Base-by-base conservation (phyloP, 2,888 invertebrate species). In the Epiblema foenella region DNA sequence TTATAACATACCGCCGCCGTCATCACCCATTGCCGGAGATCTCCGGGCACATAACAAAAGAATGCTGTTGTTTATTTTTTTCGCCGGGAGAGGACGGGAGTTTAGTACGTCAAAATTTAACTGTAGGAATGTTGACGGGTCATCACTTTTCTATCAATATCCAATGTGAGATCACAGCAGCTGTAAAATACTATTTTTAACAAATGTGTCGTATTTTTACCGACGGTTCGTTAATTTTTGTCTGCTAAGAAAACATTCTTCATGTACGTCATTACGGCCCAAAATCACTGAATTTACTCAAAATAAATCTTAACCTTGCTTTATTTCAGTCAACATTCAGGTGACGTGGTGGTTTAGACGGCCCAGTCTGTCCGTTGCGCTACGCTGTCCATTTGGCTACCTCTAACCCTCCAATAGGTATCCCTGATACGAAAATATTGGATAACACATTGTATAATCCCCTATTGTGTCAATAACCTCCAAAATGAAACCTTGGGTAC, bases 381-480 rank as follows among this genome's bases (percentile, higher is more conserved):
- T 81, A 77, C 79, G 81, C 79, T 86, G 86, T 89, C 89, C 89
- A 89, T 89, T 90, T 91, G 90, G 90, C 91, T 24, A 89, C 85
- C 33, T 39, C 51, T 52, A 58, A 37, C 33, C 73, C 69, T 84
- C 81, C 82, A 81, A n/a, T n/a, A n/a, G n/a, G 83, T 83, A 80
- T 85, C 75, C 79, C 73, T 73, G 74, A 80, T 77, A 79, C 80
- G 77, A 74, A 77, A 79, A 82, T 78, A 80, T 89, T 85, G 82
- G 76, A 82, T 89, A 89, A 89, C 82, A 78, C 75, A 85, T 89
- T 89, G 85, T 88, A 86, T 88, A 89, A 90, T 81, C 76, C 78
- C n/a, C n/a, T n/a, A 76, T 78, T 83, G 82, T 89, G 93, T 93
- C 93, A 93, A 91, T 93, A 92, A 93, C 93, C 93, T 86, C 88